These are phyloP conservation scores for Theristicus caerulescens DNA, from an alignment of 2,113 vertebrate species.

Conservation along the genomic window DNA sequence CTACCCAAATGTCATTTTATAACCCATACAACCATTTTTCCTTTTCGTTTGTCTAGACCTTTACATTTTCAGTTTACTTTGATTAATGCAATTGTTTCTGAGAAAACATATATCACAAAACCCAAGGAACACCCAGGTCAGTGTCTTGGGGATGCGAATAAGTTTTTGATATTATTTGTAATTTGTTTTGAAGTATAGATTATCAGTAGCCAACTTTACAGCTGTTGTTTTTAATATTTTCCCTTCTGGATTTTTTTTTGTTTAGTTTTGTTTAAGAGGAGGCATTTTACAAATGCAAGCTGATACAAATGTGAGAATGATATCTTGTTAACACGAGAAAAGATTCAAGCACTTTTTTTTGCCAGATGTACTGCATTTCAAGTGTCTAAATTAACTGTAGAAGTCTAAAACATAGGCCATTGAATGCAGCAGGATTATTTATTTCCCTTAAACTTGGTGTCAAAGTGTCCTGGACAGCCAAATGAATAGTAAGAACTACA, in stretches of 20 bases:
- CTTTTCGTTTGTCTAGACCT: background rate
- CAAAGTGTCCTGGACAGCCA: background rate
- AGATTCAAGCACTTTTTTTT: background rate
- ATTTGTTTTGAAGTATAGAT: background rate
- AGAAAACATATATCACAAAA: background rate
- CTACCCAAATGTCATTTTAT: background rate
- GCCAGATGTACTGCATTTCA: background rate
- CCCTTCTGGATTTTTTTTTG: background rate
- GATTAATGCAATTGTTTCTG: background rate
- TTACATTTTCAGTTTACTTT: background rate
- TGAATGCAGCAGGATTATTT: background rate
- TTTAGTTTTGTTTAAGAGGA: background rate
- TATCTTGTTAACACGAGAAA: background rate
- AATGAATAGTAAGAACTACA: background rate
- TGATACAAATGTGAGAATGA: background rate
- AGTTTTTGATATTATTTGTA: background rate
- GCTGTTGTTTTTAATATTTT: background rate
- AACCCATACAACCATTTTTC: background rate
- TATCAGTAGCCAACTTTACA: background rate
- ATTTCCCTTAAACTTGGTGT: background rate
- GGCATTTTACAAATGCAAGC: background rate
- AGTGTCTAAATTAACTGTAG: background rate
- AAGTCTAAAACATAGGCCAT: background rate
- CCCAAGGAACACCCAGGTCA: background rate
- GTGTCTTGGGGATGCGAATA: background rate